Evolutionary conservation across 2,113 vertebrate species (phyloP), one percentile per base, ranked within the genome.

Genomic region (Thalassoma bifasciatum): DNA sequence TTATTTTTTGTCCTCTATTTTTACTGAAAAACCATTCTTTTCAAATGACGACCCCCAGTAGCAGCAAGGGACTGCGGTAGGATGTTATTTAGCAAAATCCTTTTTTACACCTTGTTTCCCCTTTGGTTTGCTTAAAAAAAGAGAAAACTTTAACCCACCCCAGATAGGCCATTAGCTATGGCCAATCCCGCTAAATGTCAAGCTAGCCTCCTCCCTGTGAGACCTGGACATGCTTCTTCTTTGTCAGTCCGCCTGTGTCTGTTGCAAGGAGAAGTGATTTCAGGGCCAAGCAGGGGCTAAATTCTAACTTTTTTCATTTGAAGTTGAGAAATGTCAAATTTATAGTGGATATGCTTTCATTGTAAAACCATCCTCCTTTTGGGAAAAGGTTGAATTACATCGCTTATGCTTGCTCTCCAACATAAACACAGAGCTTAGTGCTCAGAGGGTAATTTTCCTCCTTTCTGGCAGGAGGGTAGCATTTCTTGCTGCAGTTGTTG

Each of bases 181-280:
- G 75, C 71, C 75, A 72, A 66, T 22, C 49, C 53, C 60, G 60
- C 67, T 89, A 84, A 90, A 90, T 86, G 82, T 84, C 86, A 81
- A 58, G 51, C 49, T 75, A 62, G 16, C 59, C 34, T 21, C 81
- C 23, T 79, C 83, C 77, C 79, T 61, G 16, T 14, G 84, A 30
- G 75, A 69, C 68, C 66, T 6, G 12, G 30, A 61, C 67, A 61
- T 7, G 17, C 69, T 61, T 78, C 74, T 51, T 71, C 66, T 78
- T 79, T 11, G 26, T 83, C 69, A 51, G 56, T 47, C 58, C 17
- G 10, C 57, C 52, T 36, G 61, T 47, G 66, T 80, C 66, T 85
- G 54, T 1, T 49, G 66, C 54, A 49, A 46, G 76, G 19, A 64
- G 75, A 74, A 57, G 70, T 70, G 57, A 69, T 78, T 59, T 69